A percentile compares a stretch with the other conserved stretches of the same genome.
Conservation (phyloP, 2,797 vertebrate species). For the Aselliscus stoliczkanus region DNA sequence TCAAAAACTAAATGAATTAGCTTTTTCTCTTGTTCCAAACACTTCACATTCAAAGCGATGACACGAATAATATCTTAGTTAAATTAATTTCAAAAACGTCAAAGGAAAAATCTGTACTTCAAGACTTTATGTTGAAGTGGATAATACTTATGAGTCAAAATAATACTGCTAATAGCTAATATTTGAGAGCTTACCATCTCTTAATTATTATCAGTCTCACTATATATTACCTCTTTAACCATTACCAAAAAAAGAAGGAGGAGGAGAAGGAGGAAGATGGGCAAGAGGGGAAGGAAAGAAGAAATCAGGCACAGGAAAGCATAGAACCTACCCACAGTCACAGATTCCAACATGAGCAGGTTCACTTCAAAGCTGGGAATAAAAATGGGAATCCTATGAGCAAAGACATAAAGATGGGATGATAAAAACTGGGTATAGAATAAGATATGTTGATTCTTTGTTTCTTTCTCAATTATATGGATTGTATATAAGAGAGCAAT, state of each 20-base stretch:
- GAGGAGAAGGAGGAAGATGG: no score
- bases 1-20: constrained; percentile 3
- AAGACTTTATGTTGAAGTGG: neutral
- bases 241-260: neutral
- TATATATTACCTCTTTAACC: neutral
- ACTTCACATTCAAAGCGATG: neutral
- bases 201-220: neutral
- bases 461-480: neutral
- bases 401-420: neutral
- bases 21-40: neutral
- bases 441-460: neutral
- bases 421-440: neutral
- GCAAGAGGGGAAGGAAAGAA: neutral
- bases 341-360: neutral
- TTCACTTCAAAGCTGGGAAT: neutral
- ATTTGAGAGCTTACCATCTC: neutral
- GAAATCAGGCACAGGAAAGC: neutral
- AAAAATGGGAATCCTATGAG: neutral
- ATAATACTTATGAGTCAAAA: neutral
- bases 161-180: neutral
- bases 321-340: neutral
- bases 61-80: neutral
- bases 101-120: neutral
- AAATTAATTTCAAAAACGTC: neutral
- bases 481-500: neutral